These are phyloP conservation scores for Rotaria macrura DNA, from an alignment of 2,888 invertebrate species.

Conservation along the genomic window DNA sequence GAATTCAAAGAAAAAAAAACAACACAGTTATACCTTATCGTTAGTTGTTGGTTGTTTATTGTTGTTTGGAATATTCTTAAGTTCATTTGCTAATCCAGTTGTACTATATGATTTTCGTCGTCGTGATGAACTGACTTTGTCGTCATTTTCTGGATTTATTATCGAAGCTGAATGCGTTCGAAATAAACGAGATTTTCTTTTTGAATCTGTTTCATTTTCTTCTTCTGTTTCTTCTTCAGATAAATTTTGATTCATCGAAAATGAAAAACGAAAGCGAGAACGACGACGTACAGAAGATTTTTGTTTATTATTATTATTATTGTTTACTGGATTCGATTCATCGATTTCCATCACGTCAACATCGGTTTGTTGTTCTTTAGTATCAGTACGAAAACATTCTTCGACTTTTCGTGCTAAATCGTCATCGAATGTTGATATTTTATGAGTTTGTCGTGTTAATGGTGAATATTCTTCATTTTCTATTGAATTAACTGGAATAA, in stretches of 20 bases:
- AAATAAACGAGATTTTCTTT: background rate
- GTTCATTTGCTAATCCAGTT: background rate
- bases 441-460: background rate
- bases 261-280: slow-evolving; percentile 11
- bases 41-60: background rate
- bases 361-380: background rate
- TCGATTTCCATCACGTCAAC: background rate
- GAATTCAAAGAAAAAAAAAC: background rate
- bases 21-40: background rate
- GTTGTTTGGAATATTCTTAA: background rate
- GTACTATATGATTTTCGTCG: slow-evolving; percentile 16
- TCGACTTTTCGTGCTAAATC: slow-evolving; percentile 12
- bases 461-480: background rate
- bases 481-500: background rate
- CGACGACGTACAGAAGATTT: slow-evolving; percentile 5
- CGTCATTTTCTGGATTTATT: background rate
- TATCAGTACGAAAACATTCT: background rate
- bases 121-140: background rate
- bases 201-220: background rate
- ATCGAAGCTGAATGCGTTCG: slow-evolving; percentile 21
- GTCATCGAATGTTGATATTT: background rate
- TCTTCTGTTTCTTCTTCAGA: background rate
- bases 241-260: background rate
- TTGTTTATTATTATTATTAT: background rate
- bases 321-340: background rate